Base-by-base conservation (phyloP, 2,888 invertebrate genomes). In the Pheosia tremula region DNA sequence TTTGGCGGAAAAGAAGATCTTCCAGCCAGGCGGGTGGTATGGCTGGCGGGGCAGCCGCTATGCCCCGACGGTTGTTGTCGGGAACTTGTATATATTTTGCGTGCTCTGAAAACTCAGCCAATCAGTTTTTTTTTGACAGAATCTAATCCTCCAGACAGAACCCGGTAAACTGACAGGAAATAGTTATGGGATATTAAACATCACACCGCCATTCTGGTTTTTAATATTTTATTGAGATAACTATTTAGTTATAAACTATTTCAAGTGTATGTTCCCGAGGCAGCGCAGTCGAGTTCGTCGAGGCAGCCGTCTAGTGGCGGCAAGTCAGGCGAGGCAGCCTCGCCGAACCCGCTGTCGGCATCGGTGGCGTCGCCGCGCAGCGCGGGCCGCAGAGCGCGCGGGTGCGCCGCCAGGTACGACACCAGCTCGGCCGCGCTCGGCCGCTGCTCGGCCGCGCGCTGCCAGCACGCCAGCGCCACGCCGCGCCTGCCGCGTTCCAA, bases 401-500 rank as follows among this genome's bases (percentile, higher is more conserved):
- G 94, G 75, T 96, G 95, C 68, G 96, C 96, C 0, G 96, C 95
- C 57, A 98, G 92, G 79, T 96, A 96, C 64, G 96, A 96, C 0
- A 96, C 96, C 57, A 98, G 95, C 82, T 96, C 96, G 0, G 95
- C 94, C 0, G 97, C 96, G 1, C 95, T 94, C 0, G 97, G 97
- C 5, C 98, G 95, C 66, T 94, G 94, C 60, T 94, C 94, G 4
- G 95, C 90, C 56, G 96, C 95, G 63, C 91, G 92, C 57, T 94
- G 94, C 97, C 98, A 98, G 82, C 98, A 98, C n/a, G 96, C 95
- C 71, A 94, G 94, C 74, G 97, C 94, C 62, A 98, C 60, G 84
- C 67, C 93, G 90, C 84, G 95, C 57, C 75, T 75, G 74, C 47
- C 24, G 24, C 24, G 24, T 24, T 24, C 24, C 24, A 2, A 24